Evolutionary conservation across 1,140 invertebrate genomes (phyloP), one percentile per base, ranked within the genome.

Genomic region (Mamestra configurata): DNA sequence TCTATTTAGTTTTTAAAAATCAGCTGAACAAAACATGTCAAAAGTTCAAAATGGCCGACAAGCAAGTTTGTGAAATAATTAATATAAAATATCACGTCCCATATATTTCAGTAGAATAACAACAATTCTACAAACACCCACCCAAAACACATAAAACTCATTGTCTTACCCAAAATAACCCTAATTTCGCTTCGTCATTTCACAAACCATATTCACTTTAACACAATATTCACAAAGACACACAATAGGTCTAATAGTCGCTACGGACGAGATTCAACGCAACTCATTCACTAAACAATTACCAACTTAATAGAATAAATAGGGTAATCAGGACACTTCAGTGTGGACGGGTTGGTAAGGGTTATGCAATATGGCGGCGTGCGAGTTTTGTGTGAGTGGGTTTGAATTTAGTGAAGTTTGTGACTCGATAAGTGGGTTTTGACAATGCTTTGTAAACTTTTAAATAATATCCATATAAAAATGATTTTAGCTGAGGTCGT

Each of bases 221-320:
- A 27, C 15, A 76, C 73, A 76, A 76, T 35, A 71, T 51, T 35
- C 24, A 31, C 24, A 35, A 81, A 77, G 68, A 77, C 66, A 82
- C 73, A 88, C 91, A 93, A 92, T 92, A 89, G 83, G 83, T 68
- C 88, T 92, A 92, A 94, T 92, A 85, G 89, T 73, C 73, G 84
- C 87, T 51, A 81, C 82, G 46, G 61, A 37, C 22, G 55, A 77
- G 87, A 88, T 79, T 88, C 87, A 85, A 87, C 88, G 89, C 87
- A 88, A 86, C 87, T 84, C 90, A 91, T 92, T 93, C 92, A 91
- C 79, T 80, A 79, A 86, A 93, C 93, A 94, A 94, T 93, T 91
- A 93, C 91, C 81, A 86, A 83, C 86, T 89, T 94, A 93, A 94
- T 93, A 93, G 90, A 94, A 93, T 94, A 94, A 94, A 93, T 94